These are phyloP conservation scores for Heliothis subflexa DNA, from an alignment of 1,140 invertebrate genomes.

Conservation along the genomic window DNA sequence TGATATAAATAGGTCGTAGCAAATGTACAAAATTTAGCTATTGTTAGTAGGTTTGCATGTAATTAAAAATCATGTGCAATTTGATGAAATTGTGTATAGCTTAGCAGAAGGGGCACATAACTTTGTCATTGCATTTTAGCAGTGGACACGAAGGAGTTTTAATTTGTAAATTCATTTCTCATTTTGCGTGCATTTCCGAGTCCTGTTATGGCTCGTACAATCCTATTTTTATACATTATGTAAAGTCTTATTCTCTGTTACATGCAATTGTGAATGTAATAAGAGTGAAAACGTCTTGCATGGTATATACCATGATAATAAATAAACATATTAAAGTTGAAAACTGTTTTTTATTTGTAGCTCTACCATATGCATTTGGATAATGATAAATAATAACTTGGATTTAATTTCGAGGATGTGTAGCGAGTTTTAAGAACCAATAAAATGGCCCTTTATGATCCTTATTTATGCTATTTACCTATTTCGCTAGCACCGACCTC, in stretches of 20 bases:
- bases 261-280: constrained; percentile 80
- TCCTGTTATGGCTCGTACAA: constrained; percentile 78
- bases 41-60: constrained; percentile 80
- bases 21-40: constrained; percentile 79
- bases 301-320: constrained; percentile 83
- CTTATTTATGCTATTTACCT: no score
- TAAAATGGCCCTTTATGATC: no score
- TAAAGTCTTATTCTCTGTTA: constrained; percentile 84
- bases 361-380: no score
- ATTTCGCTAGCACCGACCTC: no score
- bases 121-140: constrained; percentile 83
- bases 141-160: constrained; percentile 75
- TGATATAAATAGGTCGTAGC: constrained; percentile 77
- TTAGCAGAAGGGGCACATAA: constrained; percentile 70
- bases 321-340: constrained; percentile 83
- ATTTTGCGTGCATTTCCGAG: constrained; percentile 83
- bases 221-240: constrained; percentile 86
- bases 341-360: constrained; percentile 21
- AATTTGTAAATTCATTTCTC: constrained; percentile 81
- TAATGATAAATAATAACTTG: no score
- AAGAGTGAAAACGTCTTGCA: constrained; percentile 78
- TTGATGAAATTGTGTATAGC: constrained; percentile 74
- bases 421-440: no score
- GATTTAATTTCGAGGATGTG: no score
- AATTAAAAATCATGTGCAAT: constrained; percentile 84